Evolutionary conservation across 2,113 vertebrate species (phyloP).

Genomic region (Ceyx melanurus): DNA sequence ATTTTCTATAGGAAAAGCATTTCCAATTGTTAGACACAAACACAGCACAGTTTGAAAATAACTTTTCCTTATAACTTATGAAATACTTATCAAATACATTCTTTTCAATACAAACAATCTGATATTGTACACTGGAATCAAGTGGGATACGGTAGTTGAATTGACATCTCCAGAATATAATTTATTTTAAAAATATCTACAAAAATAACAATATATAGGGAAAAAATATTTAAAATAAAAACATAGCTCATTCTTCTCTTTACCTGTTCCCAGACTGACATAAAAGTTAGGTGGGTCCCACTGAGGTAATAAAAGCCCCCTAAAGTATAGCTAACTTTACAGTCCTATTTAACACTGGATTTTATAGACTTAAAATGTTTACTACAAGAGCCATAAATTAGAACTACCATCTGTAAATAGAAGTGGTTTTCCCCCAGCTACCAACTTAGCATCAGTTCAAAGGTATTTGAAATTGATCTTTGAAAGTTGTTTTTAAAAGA

Average conservation of each 20-base stretch:
- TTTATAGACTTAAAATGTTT: constrained; percentile 61
- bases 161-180: constrained; percentile 64
- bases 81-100: constrained; percentile 67
- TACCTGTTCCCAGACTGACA: constrained; percentile 1
- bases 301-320: constrained; percentile 27
- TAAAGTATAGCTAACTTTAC: not conserved
- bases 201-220: constrained; percentile 55
- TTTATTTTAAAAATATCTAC: constrained; percentile 56
- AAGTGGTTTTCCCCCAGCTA: constrained; percentile 67
- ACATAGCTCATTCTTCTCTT: constrained; percentile 32
- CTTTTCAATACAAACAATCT: constrained; percentile 64
- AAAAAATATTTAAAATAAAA: constrained; percentile 56
- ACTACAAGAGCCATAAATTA: constrained; percentile 28
- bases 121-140: constrained; percentile 47
- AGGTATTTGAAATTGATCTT: not conserved
- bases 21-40: constrained; percentile 68
- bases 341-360: constrained; percentile 48
- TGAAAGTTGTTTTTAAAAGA: not conserved
- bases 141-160: constrained; percentile 9
- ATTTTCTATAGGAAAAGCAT: constrained; percentile 67
- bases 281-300: constrained; percentile 20
- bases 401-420: not conserved
- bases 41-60: constrained; percentile 69
- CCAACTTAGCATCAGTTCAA: constrained; percentile 45
- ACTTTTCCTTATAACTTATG: constrained; percentile 57